Base-by-base conservation (phyloP, 2,113 vertebrate species). In the Ptychochromis oligacanthus region DNA sequence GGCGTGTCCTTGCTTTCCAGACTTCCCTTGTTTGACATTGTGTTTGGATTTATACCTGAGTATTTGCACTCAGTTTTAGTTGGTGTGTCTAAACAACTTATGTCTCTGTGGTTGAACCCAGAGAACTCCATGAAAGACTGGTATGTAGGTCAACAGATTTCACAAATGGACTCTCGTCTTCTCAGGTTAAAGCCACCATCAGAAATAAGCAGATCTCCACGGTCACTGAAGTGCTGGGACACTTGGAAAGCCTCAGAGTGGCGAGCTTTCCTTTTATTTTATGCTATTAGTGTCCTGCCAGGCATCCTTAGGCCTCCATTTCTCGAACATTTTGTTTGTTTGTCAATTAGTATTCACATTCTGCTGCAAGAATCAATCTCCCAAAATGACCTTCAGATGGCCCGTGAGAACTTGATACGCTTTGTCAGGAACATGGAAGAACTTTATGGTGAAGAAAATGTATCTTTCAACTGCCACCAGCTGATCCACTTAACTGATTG, bases 391-490 rank as follows among this genome's bases (percentile, higher is more conserved):
- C 58, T 84, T 31, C 11, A 43, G 3, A 1, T 78, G 4, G 86
- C 79, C 20, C 40, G 26, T 55, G 4, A 58, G 22, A 75, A 26
- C 36, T 57, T 88, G 0, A n/a, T 43, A 12, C 0, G 1, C 22
- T 84, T 88, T 79, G 86, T 88, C 4, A 3, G 24, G 75, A 3
- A 54, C 5, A 84, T 84, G 79, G 5, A 74, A 52, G 18, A 2
- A 43, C 74, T 84, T 34, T 88, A 88, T 60, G 82, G 86, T 49
- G 40, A 88, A 74, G 75, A 84, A 79, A 84, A 88, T 24, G 62
- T 88, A 3, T 57, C 86, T 40, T 84, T 88, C 62, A 88, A 81
- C 78, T 88, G 86, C n/a, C 86, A 84, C 52, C 86, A 84, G 77
- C 46, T 84, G 26, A 88, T 81, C 62, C 86, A 88, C 43, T 58